Percentiles rank a stretch among this genome's conserved stretches.
Evolutionary conservation across 2,888 invertebrate species (phyloP).

Genomic region (Cremastinae sp.): DNA sequence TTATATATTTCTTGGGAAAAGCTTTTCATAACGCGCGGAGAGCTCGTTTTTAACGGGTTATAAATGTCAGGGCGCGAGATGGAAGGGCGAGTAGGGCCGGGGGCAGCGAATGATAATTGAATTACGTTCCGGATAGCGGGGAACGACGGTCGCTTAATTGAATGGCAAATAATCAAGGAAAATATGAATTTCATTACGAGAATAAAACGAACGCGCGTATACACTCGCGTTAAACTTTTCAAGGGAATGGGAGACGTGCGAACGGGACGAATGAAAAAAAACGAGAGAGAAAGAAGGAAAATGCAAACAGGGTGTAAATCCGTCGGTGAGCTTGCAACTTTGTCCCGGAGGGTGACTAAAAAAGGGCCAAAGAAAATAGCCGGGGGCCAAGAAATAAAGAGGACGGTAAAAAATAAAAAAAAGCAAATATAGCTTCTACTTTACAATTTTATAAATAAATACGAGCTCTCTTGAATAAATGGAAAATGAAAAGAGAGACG

Average conservation of each 20-base stretch:
- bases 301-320: conserved; percentile 57
- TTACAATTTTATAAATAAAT: no score
- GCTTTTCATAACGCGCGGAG: no score
- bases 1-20: no score
- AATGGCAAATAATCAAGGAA: conserved; percentile 59
- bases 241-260: neutral
- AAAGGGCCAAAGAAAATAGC: neutral
- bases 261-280: neutral
- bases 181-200: conserved; percentile 57
- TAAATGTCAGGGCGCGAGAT: no score
- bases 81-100: no score
- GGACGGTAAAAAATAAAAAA: conserved; percentile 1
- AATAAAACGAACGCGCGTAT: conserved; percentile 46
- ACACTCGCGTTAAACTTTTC: neutral
- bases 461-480: neutral
- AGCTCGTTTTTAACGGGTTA: no score
- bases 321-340: conserved; percentile 26
- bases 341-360: conserved; percentile 42
- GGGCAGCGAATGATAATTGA: conserved; percentile 33
- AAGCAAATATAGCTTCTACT: no score
- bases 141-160: conserved; percentile 49
- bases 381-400: conserved; percentile 28
- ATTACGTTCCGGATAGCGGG: conserved; percentile 30
- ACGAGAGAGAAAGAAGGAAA: conserved; percentile 3
- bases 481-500: conserved; percentile 8